Conservation (phyloP, 1,140 invertebrate genomes). For the Pseudomyrmex pallidus region DNA sequence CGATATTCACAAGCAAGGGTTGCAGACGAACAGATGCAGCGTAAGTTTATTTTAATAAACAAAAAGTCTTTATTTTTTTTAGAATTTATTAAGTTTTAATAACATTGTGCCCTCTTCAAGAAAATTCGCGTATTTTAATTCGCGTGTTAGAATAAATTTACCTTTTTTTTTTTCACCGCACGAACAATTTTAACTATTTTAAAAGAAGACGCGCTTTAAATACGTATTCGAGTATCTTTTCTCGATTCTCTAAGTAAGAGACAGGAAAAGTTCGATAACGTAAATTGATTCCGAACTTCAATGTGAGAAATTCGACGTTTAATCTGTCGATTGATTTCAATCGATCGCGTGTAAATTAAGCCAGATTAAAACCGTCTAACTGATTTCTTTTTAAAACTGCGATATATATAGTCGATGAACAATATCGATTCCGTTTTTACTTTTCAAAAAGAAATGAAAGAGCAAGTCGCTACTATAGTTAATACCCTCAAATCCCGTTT, state of each 20-base stretch:
- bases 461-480: no score
- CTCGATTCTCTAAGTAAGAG: background rate
- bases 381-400: constrained; percentile 23
- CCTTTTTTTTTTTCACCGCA: no score
- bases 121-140: no score
- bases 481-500: background rate
- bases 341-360: constrained; percentile 56
- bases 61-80: background rate
- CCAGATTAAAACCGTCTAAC: constrained; percentile 14
- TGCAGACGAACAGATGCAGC: constrained; percentile 83
- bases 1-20: constrained; percentile 83
- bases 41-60: constrained; percentile 74
- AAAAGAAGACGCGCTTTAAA: background rate
- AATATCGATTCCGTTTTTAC: constrained; percentile 31
- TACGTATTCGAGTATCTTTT: background rate
- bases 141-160: no score
- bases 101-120: no score
- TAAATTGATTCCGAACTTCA: constrained; percentile 2
- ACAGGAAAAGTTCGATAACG: constrained; percentile 31
- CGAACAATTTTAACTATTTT: no score
- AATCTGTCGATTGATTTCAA: constrained; percentile 53
- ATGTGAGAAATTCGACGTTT: constrained; percentile 49
- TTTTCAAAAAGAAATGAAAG: no score
- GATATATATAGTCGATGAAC: constrained; percentile 3
- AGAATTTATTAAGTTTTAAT: no score